These are phyloP conservation scores for Oxyura jamaicensis DNA, from an alignment of 2,113 vertebrate genomes.

Conservation along the genomic window DNA sequence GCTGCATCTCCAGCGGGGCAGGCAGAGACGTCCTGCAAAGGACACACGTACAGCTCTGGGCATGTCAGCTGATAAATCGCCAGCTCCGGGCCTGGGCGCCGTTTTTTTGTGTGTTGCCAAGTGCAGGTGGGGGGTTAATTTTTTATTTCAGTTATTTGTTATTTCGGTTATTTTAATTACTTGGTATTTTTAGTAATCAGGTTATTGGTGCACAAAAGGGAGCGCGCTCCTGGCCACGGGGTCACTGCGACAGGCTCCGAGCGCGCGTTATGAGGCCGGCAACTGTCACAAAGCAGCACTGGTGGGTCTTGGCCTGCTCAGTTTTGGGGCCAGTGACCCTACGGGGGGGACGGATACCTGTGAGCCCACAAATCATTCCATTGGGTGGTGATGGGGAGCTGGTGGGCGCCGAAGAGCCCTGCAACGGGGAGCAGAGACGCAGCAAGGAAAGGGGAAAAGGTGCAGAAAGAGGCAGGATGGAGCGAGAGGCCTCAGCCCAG, in stretches of 20 bases:
- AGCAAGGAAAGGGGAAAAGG: neutral
- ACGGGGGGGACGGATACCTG: rapidly evolving
- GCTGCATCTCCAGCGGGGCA: neutral
- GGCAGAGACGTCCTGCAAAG: neutral
- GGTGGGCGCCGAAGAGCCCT: too few species aligned
- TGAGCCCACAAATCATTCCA: neutral
- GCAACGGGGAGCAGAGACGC: neutral
- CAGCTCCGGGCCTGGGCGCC: rapidly evolving
- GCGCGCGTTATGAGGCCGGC: rapidly evolving
- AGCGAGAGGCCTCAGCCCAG: neutral
- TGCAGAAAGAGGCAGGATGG: neutral
- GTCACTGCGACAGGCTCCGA: rapidly evolving
- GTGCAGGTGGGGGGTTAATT: neutral
- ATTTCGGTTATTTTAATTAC: too few species aligned
- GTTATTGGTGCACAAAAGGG: neutral
- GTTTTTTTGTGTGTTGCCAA: neutral
- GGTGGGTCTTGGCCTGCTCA: rapidly evolving
- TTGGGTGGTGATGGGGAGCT: too few species aligned
- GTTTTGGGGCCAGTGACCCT: rapidly evolving
- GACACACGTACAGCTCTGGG: rapidly evolving
- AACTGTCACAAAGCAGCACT: too few species aligned
- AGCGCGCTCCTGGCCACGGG: rapidly evolving
- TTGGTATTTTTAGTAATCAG: too few species aligned
- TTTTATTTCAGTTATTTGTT: too few species aligned
- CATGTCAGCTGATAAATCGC: rapidly evolving